phyloP scores from a whole-genome alignment of 2,113 vertebrate species.

The Hemicordylus capensis region DNA sequence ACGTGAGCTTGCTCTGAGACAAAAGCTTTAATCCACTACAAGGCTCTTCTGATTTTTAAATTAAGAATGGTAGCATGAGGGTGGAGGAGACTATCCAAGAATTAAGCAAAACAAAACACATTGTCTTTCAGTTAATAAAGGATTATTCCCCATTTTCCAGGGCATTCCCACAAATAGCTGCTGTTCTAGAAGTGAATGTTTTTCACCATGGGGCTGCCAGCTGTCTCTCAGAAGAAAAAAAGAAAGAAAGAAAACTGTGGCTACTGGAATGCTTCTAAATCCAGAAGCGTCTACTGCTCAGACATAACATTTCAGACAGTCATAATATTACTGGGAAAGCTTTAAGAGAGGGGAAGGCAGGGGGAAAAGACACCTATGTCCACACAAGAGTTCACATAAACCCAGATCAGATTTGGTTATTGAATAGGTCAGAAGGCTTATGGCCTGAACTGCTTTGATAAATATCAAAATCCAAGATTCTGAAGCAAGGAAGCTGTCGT shows the following conservation, averaged over 20 bases:
- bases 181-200: neutral
- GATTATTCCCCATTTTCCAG: neutral
- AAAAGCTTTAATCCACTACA: too few relatives aligned
- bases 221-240: too few relatives aligned
- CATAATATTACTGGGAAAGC: constrained; percentile 46
- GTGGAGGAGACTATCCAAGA: too few relatives aligned
- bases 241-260: constrained; percentile 30
- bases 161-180: neutral
- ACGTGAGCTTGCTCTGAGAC: too few relatives aligned
- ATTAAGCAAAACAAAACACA: neutral
- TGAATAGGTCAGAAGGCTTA: constrained; percentile 43
- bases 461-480: neutral
- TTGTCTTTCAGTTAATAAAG: neutral
- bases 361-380: too few relatives aligned
- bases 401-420: constrained; percentile 34
- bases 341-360: constrained; percentile 25
- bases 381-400: constrained; percentile 44
- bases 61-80: too few relatives aligned
- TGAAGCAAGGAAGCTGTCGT: neutral
- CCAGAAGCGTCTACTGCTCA: constrained; percentile 34
- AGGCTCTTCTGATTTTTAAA: too few relatives aligned
- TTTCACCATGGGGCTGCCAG: constrained; percentile 25
- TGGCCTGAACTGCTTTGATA: constrained; percentile 8
- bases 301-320: constrained; percentile 55
- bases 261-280: constrained; percentile 24